A percentile compares a stretch with the other conserved stretches of the same genome.
Conservation (phyloP, 2,113 vertebrate species). For the Syngnathus scovelli region DNA sequence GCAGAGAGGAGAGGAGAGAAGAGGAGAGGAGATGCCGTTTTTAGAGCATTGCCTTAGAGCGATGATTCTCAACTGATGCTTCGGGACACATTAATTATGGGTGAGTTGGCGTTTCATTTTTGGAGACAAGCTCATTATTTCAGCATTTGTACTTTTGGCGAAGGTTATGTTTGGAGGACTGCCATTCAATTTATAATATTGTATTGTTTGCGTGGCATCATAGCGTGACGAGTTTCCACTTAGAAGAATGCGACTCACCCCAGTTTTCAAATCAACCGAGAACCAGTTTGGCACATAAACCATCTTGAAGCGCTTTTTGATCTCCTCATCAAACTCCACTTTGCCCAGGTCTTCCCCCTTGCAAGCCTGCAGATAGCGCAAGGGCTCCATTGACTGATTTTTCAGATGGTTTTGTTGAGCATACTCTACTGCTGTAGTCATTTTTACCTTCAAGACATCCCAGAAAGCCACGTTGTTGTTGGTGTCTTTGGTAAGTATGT, state of each 20-base stretch:
- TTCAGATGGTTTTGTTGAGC: neutral
- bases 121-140: no score
- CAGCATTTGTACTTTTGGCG: no score
- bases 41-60: no score
- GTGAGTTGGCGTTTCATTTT: no score
- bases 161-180: no score
- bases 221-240: neutral
- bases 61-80: no score
- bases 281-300: conserved; percentile 99
- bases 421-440: neutral
- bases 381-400: neutral
- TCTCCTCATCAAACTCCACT: conserved; percentile 97
- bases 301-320: conserved; percentile 99
- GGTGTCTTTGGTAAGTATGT: conserved; percentile 99
- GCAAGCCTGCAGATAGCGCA: conserved; percentile 78
- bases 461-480: conserved; percentile 97
- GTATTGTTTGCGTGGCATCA: neutral
- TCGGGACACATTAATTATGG: no score
- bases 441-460: conserved; percentile 90
- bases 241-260: conserved; percentile 73
- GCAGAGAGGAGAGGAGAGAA: no score
- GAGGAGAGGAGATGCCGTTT: no score
- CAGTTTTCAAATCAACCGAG: conserved; percentile 97
- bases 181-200: no score
- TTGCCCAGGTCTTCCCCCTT: conserved; percentile 97